Evolutionary conservation across 1,140 invertebrate species (phyloP).

Genomic region (Portunus trituberculatus): DNA sequence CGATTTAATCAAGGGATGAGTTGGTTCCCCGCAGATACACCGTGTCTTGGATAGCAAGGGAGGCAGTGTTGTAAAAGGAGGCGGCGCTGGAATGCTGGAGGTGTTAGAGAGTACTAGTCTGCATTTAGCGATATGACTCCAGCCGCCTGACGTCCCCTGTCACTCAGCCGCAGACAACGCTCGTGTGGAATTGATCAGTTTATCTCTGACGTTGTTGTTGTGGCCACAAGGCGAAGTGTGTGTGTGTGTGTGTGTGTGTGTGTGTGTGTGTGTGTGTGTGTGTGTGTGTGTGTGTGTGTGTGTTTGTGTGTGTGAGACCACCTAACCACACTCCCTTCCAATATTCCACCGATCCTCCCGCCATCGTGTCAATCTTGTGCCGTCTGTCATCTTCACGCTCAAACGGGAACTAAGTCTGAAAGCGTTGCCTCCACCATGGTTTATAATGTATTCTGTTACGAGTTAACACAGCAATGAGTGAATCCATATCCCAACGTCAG

Average conservation of each 20-base stretch:
- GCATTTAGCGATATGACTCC: slow-evolving; percentile 7
- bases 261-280: slow-evolving; percentile 9
- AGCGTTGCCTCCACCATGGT: background rate
- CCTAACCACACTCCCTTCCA: background rate
- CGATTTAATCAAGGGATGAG: slow-evolving; percentile 13
- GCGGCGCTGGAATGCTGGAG: background rate
- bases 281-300: background rate
- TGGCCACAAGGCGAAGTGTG: background rate
- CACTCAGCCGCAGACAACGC: background rate
- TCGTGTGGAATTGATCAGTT: slow-evolving; percentile 2
- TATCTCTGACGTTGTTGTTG: slow-evolving; percentile 3
- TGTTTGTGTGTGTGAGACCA: background rate
- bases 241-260: slow-evolving; percentile 9
- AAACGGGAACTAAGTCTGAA: background rate
- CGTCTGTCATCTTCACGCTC: background rate
- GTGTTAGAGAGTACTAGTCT: background rate
- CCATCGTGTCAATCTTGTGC: background rate
- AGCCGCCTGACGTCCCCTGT: background rate
- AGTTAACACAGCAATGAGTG: background rate
- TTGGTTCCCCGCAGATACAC: background rate
- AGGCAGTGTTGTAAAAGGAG: background rate
- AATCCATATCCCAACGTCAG: background rate
- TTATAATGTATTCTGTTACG: background rate
- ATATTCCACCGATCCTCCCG: background rate
- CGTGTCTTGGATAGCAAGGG: background rate